Percentiles rank a stretch among this genome's conserved stretches.
Evolutionary conservation across 2,888 invertebrate species (phyloP).

Genomic region (Chymomyza caudatula): DNA sequence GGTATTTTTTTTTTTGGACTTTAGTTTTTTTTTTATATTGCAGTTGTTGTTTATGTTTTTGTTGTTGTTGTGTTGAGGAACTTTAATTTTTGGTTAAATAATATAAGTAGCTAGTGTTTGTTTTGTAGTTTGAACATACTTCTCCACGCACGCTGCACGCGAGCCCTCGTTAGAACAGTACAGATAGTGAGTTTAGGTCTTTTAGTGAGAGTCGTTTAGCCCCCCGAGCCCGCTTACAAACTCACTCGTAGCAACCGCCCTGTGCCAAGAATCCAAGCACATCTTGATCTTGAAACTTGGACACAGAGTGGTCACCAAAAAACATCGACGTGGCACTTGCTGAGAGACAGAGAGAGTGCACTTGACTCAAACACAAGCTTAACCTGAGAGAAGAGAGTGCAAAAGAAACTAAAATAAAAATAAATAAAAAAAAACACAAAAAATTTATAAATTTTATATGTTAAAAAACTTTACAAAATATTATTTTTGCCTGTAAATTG

Average conservation of each 20-base stretch:
- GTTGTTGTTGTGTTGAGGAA: slow-evolving; percentile 8
- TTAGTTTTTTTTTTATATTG: slow-evolving; percentile 30
- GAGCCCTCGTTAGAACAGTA: slow-evolving; percentile 52
- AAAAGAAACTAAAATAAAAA: slow-evolving; percentile 64
- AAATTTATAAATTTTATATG: slow-evolving; percentile 28
- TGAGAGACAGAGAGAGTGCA: slow-evolving; percentile 28
- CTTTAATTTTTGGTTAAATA: slow-evolving; percentile 16
- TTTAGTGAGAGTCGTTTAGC: slow-evolving; percentile 13
- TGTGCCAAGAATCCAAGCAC: slow-evolving; percentile 25
- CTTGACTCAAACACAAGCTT: slow-evolving; percentile 28
- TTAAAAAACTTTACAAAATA: background rate
- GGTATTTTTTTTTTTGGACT: slow-evolving; percentile 23
- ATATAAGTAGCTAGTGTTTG: slow-evolving; percentile 44
- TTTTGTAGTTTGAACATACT: slow-evolving; percentile 57
- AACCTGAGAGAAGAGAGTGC: slow-evolving; percentile 69
- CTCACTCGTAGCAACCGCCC: slow-evolving; percentile 36
- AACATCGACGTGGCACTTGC: slow-evolving; percentile 37
- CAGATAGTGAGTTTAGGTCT: slow-evolving; percentile 14
- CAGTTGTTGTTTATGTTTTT: slow-evolving; percentile 28
- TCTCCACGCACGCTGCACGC: slow-evolving; percentile 69
- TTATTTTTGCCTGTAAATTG: slow-evolving; percentile 2
- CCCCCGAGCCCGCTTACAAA: slow-evolving; percentile 32
- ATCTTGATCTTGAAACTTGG: slow-evolving; percentile 25
- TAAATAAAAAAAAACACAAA: slow-evolving; percentile 31
- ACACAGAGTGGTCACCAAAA: slow-evolving; percentile 1